A percentile compares a stretch with the other conserved stretches of the same genome.
Evolutionary conservation across 2,888 invertebrate genomes (phyloP).

Genomic region (Spisula solida): DNA sequence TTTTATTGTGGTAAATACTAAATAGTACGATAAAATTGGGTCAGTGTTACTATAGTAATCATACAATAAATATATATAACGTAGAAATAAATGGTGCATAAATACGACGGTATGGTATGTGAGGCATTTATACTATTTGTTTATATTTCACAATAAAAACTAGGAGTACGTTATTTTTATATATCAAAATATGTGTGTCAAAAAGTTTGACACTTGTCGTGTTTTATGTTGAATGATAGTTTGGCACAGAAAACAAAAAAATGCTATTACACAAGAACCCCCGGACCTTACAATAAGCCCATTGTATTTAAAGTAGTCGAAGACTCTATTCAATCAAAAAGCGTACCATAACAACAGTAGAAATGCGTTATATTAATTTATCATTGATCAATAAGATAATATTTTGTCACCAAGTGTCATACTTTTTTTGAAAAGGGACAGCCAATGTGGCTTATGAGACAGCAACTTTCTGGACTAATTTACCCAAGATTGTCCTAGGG

Average conservation of each 20-base stretch:
- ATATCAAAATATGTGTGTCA: background rate
- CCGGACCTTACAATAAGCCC: too few species aligned
- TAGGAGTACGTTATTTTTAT: background rate
- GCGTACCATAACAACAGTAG: too few species aligned
- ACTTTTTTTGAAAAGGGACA: too few species aligned
- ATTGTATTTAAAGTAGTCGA: too few species aligned
- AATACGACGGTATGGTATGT: background rate
- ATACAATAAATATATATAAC: background rate
- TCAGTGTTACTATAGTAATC: background rate
- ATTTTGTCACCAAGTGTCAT: too few species aligned
- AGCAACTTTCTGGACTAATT: too few species aligned
- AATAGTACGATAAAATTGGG: background rate
- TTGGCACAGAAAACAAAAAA: background rate
- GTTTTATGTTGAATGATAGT: background rate
- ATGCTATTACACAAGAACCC: background rate
- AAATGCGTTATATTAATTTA: too few species aligned
- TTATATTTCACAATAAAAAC: slow-evolving; percentile 12
- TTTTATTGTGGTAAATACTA: background rate
- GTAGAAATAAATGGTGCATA: background rate
- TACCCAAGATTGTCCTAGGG: too few species aligned
- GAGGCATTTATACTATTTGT: background rate
- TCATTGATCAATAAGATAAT: too few species aligned
- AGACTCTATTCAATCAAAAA: too few species aligned
- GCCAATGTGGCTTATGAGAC: too few species aligned
- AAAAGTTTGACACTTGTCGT: background rate